Evolutionary conservation across 1,140 invertebrate genomes (phyloP).

Genomic region (Ostrea edulis): DNA sequence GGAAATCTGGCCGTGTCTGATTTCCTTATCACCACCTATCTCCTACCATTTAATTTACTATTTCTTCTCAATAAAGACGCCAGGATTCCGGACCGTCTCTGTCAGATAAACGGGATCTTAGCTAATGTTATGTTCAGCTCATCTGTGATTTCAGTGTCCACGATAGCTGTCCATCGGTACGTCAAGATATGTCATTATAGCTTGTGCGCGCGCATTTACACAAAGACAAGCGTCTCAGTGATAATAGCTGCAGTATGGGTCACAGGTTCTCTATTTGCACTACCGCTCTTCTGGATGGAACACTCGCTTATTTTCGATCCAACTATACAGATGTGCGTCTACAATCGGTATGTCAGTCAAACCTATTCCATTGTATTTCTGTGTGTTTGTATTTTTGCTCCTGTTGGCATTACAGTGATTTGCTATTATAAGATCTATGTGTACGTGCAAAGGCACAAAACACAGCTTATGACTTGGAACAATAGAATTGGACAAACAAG

Average conservation of each 20-base stretch:
- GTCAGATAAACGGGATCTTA: neutral
- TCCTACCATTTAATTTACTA: neutral
- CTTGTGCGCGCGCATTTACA: neutral
- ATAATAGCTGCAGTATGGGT: neutral
- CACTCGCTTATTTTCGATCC: neutral
- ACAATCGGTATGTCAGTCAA: neutral
- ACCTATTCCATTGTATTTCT: neutral
- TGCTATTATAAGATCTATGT: neutral
- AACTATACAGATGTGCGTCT: neutral
- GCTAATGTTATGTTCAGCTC: neutral
- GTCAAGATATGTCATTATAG: neutral
- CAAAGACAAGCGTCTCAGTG: neutral
- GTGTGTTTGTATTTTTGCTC: neutral
- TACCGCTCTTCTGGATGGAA: neutral
- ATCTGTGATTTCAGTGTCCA: neutral
- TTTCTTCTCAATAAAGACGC: neutral
- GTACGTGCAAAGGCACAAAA: neutral
- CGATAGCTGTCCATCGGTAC: neutral
- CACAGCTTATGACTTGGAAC: neutral
- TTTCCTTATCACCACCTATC: neutral
- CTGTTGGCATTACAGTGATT: neutral
- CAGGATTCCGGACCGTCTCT: neutral
- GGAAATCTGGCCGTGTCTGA: neutral
- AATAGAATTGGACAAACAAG: neutral
- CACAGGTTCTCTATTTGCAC: neutral